These are phyloP conservation scores for Pterocles orientalis DNA, from an alignment of 2,113 vertebrate species.

Conservation along the genomic window DNA sequence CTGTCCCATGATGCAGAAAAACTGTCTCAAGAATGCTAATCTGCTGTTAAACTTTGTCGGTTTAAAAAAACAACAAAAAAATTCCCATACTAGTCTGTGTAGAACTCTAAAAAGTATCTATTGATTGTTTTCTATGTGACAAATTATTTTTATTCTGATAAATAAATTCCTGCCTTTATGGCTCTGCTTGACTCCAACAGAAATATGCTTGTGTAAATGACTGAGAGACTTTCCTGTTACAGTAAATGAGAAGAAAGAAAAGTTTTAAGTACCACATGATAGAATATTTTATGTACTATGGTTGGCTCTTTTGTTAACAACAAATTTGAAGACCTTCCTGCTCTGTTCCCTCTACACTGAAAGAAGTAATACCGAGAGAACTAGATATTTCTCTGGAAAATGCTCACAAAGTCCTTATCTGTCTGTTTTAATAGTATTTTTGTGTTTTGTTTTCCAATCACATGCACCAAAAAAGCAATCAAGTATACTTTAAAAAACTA, in stretches of 20 bases:
- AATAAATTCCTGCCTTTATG: background rate
- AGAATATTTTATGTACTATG: background rate
- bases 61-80: background rate
- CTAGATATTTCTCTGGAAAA: background rate
- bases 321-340: background rate
- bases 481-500: background rate
- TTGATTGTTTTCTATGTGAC: background rate
- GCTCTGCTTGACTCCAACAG: background rate
- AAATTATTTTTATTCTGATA: slow-evolving; percentile 21
- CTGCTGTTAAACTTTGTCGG: background rate
- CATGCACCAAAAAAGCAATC: background rate
- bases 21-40: background rate
- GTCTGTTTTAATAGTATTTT: background rate
- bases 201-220: background rate
- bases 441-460: background rate
- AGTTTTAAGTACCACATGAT: background rate
- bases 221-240: background rate
- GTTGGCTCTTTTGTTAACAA: background rate
- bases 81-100: background rate
- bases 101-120: background rate
- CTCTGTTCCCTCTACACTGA: background rate
- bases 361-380: background rate
- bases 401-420: background rate
- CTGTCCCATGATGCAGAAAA: background rate
- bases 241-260: background rate